Evolutionary conservation across 2,797 vertebrate species (phyloP), one percentile per base, ranked within the genome.

Genomic region (Notolabrus celidotus): DNA sequence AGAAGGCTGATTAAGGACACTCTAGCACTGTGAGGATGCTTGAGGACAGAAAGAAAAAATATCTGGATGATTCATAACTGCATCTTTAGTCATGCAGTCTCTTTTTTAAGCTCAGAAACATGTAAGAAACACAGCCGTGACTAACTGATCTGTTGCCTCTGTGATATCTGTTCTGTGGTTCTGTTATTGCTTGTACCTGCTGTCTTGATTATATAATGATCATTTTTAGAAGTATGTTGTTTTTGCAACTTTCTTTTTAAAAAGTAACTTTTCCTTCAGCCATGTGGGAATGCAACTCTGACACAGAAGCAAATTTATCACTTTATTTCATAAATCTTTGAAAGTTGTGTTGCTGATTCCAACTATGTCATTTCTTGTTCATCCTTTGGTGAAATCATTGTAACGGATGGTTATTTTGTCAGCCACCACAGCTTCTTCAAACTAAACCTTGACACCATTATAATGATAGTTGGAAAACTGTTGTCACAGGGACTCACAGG

Each of bases 1-100:
- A 96, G 98, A 64, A 93, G 97, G 85, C 96, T 99, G 67, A 98
- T 99, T 69, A 99, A 99, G 88, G 98, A 99, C 91, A 99, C 98
- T 0, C 87, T 99, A 85, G 97, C 98, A 0, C 92, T 99, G 68
- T 99, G 93, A 95, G 61, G 31, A 39, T 9, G 33, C 38, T 52
- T n/a, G 31, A 34, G n/a, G 12, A 54, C 17, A n/a, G 5, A 62
- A 10, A 5, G 3, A 20, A 8, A 39, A 4, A 41, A 49, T n/a
- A 50, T 50, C 25, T 42, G 53, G 67, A 52, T 51, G 27, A 10
- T 36, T 69, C 46, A 51, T 27, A 31, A 29, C 16, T 51, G 9
- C 53, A 14, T 69, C 15, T 51, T 6, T 57, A 71, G 36, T 67
- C 15, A 41, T 46, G 36, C 19, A 27, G 14, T 10, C 14, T 60